Percentiles rank a stretch among this genome's conserved stretches.
These are phyloP conservation scores for Motacilla tschutschensis DNA, from an alignment of 2,113 vertebrate species.

Conservation along the genomic window DNA sequence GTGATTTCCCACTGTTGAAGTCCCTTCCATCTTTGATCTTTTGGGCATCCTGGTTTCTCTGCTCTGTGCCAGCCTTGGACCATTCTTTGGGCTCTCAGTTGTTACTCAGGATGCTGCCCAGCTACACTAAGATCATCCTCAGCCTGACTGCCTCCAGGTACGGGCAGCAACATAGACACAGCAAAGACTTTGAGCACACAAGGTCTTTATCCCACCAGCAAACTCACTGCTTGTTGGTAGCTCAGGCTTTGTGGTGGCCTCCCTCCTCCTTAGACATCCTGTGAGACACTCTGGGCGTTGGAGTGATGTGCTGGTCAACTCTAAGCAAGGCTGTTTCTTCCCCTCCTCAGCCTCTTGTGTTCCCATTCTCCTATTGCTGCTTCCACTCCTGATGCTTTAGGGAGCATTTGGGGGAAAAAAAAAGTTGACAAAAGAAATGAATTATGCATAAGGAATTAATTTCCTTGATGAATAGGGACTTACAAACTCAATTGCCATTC, in stretches of 20 bases:
- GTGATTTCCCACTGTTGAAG: background rate
- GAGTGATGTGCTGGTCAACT: background rate
- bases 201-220: background rate
- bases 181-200: background rate
- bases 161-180: background rate
- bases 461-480: constrained; percentile 77
- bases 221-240: background rate
- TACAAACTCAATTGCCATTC: constrained; percentile 67
- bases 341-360: background rate
- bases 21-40: background rate
- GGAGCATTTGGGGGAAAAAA: constrained; percentile 37
- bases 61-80: background rate
- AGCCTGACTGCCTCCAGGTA: accelerated
- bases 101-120: background rate
- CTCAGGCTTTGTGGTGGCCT: background rate
- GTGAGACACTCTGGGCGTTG: background rate
- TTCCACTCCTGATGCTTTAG: constrained; percentile 46
- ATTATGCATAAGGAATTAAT: constrained; percentile 82
- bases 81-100: background rate
- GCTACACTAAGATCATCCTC: background rate
- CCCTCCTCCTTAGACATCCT: background rate
- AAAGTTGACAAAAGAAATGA: constrained; percentile 80
- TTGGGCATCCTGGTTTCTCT: background rate
- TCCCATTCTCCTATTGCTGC: constrained; percentile 41
- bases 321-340: background rate